Evolutionary conservation across 2,888 invertebrate species (phyloP).

Genomic region (Drosophila suboccidentalis): DNA sequence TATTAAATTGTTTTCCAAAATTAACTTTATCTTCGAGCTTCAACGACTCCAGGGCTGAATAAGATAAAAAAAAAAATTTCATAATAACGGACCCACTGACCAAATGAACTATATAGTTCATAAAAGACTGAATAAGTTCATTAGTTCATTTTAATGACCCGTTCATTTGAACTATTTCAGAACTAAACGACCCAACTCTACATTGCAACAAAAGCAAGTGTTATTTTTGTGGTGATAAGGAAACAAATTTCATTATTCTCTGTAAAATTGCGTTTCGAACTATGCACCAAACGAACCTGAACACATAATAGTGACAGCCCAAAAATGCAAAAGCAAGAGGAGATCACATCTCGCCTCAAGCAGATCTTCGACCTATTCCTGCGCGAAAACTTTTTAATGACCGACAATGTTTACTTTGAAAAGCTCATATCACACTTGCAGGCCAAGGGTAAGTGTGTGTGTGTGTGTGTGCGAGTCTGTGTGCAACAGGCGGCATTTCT

Average conservation of each 20-base stretch:
- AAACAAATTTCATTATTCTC: slow-evolving; percentile 57
- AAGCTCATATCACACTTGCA: slow-evolving; percentile 88
- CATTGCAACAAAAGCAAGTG: slow-evolving; percentile 43
- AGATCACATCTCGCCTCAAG: slow-evolving; percentile 71
- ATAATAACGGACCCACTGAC: too few relatives aligned
- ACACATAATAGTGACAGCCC: slow-evolving; percentile 15
- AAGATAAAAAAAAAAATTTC: too few relatives aligned
- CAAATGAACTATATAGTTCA: too few relatives aligned
- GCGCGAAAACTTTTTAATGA: slow-evolving; percentile 75
- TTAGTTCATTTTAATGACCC: too few relatives aligned
- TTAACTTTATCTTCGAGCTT: too few relatives aligned
- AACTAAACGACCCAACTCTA: too few relatives aligned
- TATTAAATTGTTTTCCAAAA: too few relatives aligned
- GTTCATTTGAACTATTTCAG: too few relatives aligned
- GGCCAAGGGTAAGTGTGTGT: slow-evolving; percentile 85
- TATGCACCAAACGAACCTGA: slow-evolving; percentile 37
- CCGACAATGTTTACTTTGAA: slow-evolving; percentile 88
- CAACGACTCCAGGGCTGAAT: too few relatives aligned
- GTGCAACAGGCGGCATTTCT: slow-evolving; percentile 48
- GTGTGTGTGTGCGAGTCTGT: background rate
- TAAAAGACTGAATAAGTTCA: too few relatives aligned
- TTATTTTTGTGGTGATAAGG: slow-evolving; percentile 62
- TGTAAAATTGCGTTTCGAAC: slow-evolving; percentile 53
- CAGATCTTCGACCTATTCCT: slow-evolving; percentile 81
- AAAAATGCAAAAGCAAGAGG: slow-evolving; percentile 72